phyloP scores from a whole-genome alignment of 1,140 invertebrate species.

The Zaprionus vittiger region DNA sequence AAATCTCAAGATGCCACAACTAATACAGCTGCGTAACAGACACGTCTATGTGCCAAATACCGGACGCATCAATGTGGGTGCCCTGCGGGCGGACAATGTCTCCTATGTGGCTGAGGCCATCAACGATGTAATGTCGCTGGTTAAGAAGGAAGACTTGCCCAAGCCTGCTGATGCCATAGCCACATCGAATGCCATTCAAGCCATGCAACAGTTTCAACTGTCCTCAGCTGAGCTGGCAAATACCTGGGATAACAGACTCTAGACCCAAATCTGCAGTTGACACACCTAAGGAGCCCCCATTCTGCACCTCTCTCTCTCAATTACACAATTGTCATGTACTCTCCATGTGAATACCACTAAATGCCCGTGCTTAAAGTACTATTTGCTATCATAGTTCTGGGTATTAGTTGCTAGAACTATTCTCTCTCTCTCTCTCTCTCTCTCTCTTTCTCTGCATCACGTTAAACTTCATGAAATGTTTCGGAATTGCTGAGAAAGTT shows the following conservation, averaged over 20 bases:
- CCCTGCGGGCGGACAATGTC: conserved; percentile 93
- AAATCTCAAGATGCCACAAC: conserved; percentile 91
- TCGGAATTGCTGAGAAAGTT: conserved; percentile 10
- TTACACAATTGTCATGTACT: neutral
- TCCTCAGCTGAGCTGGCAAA: neutral
- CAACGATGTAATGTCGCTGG: conserved; percentile 87
- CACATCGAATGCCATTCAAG: neutral
- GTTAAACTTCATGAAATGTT: conserved; percentile 13
- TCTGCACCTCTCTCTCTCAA: neutral
- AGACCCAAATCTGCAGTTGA: neutral
- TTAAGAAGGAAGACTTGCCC: neutral
- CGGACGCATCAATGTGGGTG: conserved; percentile 97
- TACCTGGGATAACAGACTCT: neutral
- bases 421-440: too few relatives aligned
- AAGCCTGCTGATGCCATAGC: neutral
- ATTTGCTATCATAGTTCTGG: too few relatives aligned
- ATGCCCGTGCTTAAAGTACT: neutral
- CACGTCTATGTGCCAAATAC: conserved; percentile 95
- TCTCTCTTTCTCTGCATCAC: neutral
- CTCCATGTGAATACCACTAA: neutral
- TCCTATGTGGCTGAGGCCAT: conserved; percentile 95
- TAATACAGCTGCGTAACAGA: conserved; percentile 90
- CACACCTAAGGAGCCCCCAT: neutral
- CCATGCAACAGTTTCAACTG: conserved; percentile 4
- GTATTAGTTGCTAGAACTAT: too few relatives aligned